Evolutionary conservation across 2,113 vertebrate species (phyloP).

Genomic region (Corythaeola cristata): DNA sequence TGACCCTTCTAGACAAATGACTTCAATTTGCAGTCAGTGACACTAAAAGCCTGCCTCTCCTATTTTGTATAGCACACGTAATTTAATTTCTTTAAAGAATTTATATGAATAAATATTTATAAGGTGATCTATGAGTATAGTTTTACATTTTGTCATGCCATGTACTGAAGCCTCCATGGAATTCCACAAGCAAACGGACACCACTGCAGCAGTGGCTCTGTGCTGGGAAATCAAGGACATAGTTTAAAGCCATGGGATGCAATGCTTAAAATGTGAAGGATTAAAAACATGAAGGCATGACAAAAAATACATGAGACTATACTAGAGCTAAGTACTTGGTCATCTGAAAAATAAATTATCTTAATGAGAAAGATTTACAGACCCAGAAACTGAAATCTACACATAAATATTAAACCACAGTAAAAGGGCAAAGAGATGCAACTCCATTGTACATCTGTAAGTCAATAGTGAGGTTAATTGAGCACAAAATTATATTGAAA

Average conservation of each 20-base stretch:
- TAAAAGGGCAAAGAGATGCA: neutral
- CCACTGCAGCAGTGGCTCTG: neutral
- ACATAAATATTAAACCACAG: neutral
- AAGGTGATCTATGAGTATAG: slow-evolving; percentile 62
- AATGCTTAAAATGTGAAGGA: neutral
- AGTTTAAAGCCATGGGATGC: neutral
- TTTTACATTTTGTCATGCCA: slow-evolving; percentile 59
- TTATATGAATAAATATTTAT: slow-evolving; percentile 74
- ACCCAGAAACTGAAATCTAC: neutral
- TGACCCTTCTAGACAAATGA: slow-evolving; percentile 75
- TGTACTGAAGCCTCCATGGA: neutral
- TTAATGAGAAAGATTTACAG: neutral
- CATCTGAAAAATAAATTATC: neutral
- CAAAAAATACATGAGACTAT: neutral
- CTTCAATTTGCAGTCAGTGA: slow-evolving; percentile 74
- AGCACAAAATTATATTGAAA: slow-evolving; percentile 45
- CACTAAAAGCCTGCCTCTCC: slow-evolving; percentile 66
- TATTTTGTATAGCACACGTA: slow-evolving; percentile 59
- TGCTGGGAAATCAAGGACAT: neutral
- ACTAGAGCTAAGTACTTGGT: neutral
- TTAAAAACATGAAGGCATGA: neutral
- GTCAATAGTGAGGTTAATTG: slow-evolving; percentile 30
- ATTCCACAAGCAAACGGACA: neutral
- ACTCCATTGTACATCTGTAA: neutral
- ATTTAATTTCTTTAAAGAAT: slow-evolving; percentile 73